Conservation (phyloP, 2,888 invertebrate genomes). For the Agonopterix subpropinquella region DNA sequence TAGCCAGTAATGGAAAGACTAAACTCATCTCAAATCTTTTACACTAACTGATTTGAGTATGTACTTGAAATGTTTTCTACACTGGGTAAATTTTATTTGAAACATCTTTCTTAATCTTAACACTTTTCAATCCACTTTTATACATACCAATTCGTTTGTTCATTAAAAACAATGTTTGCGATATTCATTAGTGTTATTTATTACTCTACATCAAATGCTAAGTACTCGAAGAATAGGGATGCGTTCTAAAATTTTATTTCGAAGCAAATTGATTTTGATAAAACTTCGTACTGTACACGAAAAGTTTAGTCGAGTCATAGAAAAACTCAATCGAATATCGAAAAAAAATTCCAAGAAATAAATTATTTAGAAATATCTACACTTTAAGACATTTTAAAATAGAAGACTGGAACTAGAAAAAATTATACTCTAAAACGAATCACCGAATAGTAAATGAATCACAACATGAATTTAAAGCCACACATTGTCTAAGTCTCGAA, state of each 20-base stretch:
- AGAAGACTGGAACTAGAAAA: not conserved
- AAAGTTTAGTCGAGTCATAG: not conserved
- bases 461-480: conserved; percentile 11
- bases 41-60: conserved; percentile 24
- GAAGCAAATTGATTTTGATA: too few species aligned
- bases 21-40: conserved; percentile 25
- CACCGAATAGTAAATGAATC: conserved; percentile 5
- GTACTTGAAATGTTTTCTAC: conserved; percentile 27
- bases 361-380: conserved; percentile 3
- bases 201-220: conserved; percentile 1
- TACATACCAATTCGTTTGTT: not conserved
- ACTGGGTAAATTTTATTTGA: conserved; percentile 17
- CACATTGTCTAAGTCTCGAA: not conserved
- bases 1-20: conserved; percentile 46
- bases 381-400: conserved; percentile 1
- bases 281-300: not conserved
- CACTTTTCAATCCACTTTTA: conserved; percentile 14
- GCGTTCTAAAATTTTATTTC: conserved; percentile 3
- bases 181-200: not conserved
- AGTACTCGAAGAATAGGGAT: conserved; percentile 6
- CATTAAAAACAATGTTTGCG: conserved; percentile 1
- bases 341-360: conserved; percentile 1
- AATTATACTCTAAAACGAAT: conserved; percentile 3
- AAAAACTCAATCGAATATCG: not conserved
- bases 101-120: conserved; percentile 5